Conservation (phyloP, 2,888 invertebrate species). For the Mesorhabditis sp. region DNA sequence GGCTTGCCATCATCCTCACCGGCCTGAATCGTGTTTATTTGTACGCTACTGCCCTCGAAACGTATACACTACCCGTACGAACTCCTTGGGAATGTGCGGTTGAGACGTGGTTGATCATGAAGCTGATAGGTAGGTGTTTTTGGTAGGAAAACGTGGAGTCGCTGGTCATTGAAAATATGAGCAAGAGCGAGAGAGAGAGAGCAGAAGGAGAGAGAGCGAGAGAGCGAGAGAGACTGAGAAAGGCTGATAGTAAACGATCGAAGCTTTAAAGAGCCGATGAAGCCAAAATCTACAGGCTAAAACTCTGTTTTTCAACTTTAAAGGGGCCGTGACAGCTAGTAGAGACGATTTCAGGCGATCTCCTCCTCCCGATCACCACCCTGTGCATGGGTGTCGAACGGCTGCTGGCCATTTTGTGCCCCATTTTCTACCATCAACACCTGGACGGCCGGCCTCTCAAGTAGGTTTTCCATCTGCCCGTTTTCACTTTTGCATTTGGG, state of each 20-base stretch:
- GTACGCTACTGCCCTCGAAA: constrained; percentile 30
- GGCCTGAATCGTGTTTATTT: constrained; percentile 40
- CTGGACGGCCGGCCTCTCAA: constrained; percentile 34
- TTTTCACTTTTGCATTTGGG: no score
- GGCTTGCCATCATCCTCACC: constrained; percentile 35
- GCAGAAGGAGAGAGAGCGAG: constrained; percentile 8
- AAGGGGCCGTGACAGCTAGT: no score
- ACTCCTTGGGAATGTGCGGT: constrained; percentile 36
- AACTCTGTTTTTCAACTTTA: no score
- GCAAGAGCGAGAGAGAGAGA: no score
- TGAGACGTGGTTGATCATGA: constrained; percentile 38
- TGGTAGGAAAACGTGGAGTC: constrained; percentile 18
- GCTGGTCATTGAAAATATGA: not conserved
- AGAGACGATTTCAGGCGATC: constrained; percentile 23
- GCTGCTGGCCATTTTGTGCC: constrained; percentile 34
- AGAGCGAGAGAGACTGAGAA: not conserved
- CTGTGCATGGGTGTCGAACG: constrained; percentile 44
- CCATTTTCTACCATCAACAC: constrained; percentile 32
- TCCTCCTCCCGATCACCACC: constrained; percentile 32
- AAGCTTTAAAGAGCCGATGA: no score
- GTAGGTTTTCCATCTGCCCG: constrained; percentile 11
- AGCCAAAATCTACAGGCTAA: no score
- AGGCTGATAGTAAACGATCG: not conserved
- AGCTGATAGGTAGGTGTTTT: constrained; percentile 33
- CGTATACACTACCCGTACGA: constrained; percentile 26